Base-by-base conservation (phyloP, 2,888 invertebrate genomes). In the Habrosyne pyritoides region DNA sequence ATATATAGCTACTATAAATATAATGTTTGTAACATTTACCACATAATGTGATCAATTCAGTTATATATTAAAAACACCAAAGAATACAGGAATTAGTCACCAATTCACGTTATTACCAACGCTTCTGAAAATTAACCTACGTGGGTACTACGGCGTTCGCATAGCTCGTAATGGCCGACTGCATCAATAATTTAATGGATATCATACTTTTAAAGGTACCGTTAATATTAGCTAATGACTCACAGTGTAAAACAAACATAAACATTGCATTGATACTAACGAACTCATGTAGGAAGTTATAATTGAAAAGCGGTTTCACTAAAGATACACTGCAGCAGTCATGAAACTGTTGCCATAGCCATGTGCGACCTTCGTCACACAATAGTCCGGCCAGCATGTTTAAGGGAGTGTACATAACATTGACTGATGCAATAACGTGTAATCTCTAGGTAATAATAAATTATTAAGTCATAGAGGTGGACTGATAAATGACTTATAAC, bases 321-420 rank as follows among this genome's bases (percentile, higher is more conserved):
- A 33, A 48, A 36, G 47, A 48, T 46, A 52, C 21, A 60, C 60
- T 64, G 61, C 60, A 57, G 59, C 60, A 69, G 67, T 70, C 67
- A 69, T 73, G 66, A 71, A 69, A 69, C 71, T 72, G 68, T 71
- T 64, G 59, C 55, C 64, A 66, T 67, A 74, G 72, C 81, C 80
- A 80, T 84, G 75, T 63, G 65, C 72, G 89, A 86, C 91, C 91
- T 91, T 91, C 86, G 70, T 62, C 71, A 73, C 77, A 89, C 85
- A 88, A 89, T 89, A 83, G 82, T 77, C 66, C 73, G 75, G 73
- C 77, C 76, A 75, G 71, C 77, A 69, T 76, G 75, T 74, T 77
- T 81, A 83, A 83, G 78, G 85, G 75, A 78, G 80, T 69, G 77
- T 72, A 77, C 80, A 83, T 73, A 81, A 61, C 67, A 67, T 18